Percentiles rank a stretch among this genome's conserved stretches.
Conservation (phyloP, 2,113 vertebrate genomes). For the Tenrec ecaudatus region DNA sequence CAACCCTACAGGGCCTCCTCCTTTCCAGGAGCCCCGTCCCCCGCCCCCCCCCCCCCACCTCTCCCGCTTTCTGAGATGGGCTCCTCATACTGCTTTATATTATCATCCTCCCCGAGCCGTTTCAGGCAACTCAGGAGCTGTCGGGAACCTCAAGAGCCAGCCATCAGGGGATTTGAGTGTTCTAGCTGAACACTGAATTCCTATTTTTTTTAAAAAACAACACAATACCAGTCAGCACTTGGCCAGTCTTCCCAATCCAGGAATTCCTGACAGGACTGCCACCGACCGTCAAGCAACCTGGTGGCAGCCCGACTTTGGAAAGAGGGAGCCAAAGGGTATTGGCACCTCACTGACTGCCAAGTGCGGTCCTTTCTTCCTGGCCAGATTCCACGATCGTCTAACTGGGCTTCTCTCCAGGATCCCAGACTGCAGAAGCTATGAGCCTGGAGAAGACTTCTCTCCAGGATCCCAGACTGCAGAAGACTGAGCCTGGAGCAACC, state of each 20-base stretch:
- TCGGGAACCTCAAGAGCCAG: background rate
- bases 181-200: background rate
- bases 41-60: no score
- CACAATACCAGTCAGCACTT: background rate
- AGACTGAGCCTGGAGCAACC: background rate
- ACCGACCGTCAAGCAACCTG: background rate
- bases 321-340: background rate
- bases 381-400: rapidly evolving
- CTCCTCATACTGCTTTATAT: background rate
- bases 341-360: background rate
- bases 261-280: background rate
- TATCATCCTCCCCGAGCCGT: background rate
- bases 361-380: background rate
- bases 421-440: background rate
- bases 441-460: no score
- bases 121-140: background rate
- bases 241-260: background rate
- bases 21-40: background rate
- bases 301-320: background rate
- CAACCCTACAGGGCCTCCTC: rapidly evolving
- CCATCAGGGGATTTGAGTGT: rapidly evolving
- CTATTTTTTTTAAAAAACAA: background rate
- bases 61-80: no score
- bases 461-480: no score
- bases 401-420: background rate